These are phyloP conservation scores for Trimorus sp. DNA, from an alignment of 2,888 invertebrate genomes.

Conservation along the genomic window DNA sequence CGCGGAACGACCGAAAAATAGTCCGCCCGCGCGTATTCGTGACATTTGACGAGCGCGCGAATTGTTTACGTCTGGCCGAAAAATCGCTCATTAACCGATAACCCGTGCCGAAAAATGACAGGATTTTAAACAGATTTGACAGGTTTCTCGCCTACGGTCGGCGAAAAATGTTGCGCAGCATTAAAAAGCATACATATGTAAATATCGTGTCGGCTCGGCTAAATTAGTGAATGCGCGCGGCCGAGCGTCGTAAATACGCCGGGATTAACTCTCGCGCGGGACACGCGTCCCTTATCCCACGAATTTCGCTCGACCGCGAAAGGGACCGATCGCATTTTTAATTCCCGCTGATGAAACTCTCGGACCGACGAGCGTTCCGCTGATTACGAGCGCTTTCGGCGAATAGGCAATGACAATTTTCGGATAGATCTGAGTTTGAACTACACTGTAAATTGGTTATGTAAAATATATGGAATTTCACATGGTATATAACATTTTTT, in stretches of 20 bases:
- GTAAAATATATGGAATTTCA: too few relatives aligned
- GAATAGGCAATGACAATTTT: too few relatives aligned
- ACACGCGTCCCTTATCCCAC: conserved; percentile 15
- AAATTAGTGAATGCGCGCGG: conserved; percentile 37
- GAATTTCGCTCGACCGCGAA: background rate
- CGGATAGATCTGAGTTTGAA: too few relatives aligned
- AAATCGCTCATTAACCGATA: background rate
- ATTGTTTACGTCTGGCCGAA: conserved; percentile 17
- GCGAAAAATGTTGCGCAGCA: conserved; percentile 17
- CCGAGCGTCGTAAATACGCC: conserved; percentile 14
- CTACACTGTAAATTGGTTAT: too few relatives aligned
- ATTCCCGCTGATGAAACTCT: conserved; percentile 8
- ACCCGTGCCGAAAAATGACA: background rate
- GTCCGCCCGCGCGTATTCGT: conserved; percentile 8
- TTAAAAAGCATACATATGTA: conserved; percentile 55
- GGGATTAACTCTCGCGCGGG: conserved; percentile 6
- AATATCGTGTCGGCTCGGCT: conserved; percentile 41
- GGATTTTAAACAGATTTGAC: too few relatives aligned
- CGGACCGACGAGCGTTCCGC: too few relatives aligned
- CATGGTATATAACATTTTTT: too few relatives aligned
- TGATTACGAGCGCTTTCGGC: too few relatives aligned
- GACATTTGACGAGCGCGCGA: conserved; percentile 13
- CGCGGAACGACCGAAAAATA: background rate
- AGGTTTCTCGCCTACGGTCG: background rate
- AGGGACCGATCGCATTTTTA: background rate